Evolutionary conservation across 2,888 invertebrate genomes (phyloP).

Genomic region (Patella depressa): DNA sequence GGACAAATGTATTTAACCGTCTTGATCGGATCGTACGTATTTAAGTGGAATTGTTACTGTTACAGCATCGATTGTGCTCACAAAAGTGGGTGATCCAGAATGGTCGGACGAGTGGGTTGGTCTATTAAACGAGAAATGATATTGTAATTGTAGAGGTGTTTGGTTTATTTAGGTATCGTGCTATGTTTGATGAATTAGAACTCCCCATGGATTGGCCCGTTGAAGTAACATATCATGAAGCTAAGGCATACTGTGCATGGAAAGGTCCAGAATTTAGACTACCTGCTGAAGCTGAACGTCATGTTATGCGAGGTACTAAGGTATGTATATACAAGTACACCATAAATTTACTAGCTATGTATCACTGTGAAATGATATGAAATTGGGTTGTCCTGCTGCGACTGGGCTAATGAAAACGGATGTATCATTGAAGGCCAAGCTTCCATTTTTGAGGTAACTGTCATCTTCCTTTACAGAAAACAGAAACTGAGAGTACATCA

Average conservation of each 20-base stretch:
- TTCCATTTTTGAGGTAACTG: no score
- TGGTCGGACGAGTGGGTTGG: no score
- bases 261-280: conserved; percentile 65
- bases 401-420: no score
- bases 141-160: not conserved
- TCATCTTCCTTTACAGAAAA: conserved; percentile 38
- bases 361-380: not conserved
- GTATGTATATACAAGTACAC: conserved; percentile 33
- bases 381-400: no score
- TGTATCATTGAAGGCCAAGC: no score
- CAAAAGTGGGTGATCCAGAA: no score
- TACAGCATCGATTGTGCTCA: no score
- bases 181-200: conserved; percentile 66
- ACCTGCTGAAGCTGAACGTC: conserved; percentile 65
- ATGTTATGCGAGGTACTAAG: conserved; percentile 60
- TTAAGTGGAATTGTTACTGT: no score
- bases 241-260: conserved; percentile 68
- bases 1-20: no score
- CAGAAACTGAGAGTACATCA: conserved; percentile 41
- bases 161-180: conserved; percentile 53
- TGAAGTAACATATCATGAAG: conserved; percentile 69
- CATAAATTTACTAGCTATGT: not conserved
- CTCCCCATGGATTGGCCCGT: conserved; percentile 69
- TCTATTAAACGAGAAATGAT: no score
- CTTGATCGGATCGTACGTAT: no score